These are phyloP conservation scores for Mormyrops boulengeri DNA, from an alignment of 2,797 vertebrate species.

Conservation along the genomic window DNA sequence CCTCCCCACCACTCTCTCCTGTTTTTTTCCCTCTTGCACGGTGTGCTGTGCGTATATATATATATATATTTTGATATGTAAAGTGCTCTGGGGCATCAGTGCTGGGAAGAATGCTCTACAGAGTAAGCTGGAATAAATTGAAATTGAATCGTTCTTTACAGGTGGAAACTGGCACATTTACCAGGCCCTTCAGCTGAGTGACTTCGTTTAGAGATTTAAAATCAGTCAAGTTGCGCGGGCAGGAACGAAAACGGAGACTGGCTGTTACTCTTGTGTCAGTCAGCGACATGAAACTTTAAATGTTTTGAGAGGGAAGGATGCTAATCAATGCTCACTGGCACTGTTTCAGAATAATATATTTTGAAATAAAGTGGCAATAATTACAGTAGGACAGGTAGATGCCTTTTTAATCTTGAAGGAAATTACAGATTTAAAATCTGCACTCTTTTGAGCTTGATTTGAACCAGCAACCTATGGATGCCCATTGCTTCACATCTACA, in stretches of 20 bases:
- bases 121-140: neutral
- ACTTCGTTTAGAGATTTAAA: neutral
- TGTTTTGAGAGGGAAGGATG: neutral
- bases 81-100: neutral
- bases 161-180: neutral
- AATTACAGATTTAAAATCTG: neutral
- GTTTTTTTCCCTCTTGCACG: neutral
- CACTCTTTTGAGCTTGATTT: neutral
- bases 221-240: neutral
- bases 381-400: neutral
- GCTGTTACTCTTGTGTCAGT: neutral
- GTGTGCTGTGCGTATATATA: neutral
- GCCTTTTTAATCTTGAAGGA: neutral
- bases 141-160: neutral
- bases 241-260: neutral
- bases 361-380: neutral
- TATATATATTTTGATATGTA: neutral
- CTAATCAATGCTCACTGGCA: neutral
- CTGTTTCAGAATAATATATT: neutral
- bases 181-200: neutral
- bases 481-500: neutral
- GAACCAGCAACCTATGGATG: neutral
- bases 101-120: neutral
- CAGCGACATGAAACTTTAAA: neutral
- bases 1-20: neutral